Conservation (phyloP, 1,140 invertebrate species). For the Aphaenogaster floridana region DNA sequence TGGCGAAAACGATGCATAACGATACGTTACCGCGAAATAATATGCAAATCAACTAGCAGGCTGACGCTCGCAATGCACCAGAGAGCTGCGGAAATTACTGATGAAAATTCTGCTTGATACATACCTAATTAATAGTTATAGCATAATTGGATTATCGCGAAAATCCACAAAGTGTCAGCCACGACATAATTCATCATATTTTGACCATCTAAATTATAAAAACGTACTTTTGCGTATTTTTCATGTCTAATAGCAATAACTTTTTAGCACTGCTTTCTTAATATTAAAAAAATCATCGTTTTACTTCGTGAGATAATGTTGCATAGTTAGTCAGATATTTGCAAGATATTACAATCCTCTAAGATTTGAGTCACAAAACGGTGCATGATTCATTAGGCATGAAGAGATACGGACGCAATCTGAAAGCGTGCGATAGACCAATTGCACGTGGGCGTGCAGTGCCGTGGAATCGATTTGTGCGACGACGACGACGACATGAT, state of each 20-base stretch:
- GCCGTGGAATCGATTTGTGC: conserved; percentile 79
- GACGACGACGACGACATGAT: conserved; percentile 79
- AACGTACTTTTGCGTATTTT: background rate
- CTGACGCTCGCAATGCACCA: conserved; percentile 68
- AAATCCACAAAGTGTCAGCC: conserved; percentile 73
- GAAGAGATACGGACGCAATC: conserved; percentile 79
- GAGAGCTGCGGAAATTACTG: conserved; percentile 81
- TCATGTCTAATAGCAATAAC: background rate
- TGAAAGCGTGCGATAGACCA: conserved; percentile 83
- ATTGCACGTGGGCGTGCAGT: conserved; percentile 81
- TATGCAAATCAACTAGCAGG: conserved; percentile 81
- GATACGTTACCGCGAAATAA: conserved; percentile 73
- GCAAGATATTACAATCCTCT: background rate
- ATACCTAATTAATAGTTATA: conserved; percentile 84
- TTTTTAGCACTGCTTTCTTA: background rate
- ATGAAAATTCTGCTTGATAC: conserved; percentile 83
- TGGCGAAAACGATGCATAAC: conserved; percentile 64
- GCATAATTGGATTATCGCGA: conserved; percentile 75
- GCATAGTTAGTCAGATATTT: background rate
- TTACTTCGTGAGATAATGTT: background rate
- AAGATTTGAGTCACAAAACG: background rate
- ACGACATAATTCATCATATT: conserved; percentile 3
- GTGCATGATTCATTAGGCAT: conserved; percentile 68
- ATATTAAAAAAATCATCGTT: background rate
- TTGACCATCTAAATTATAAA: background rate